Base-by-base conservation (phyloP, 2,888 invertebrate genomes). In the Charanyca ferruginea region DNA sequence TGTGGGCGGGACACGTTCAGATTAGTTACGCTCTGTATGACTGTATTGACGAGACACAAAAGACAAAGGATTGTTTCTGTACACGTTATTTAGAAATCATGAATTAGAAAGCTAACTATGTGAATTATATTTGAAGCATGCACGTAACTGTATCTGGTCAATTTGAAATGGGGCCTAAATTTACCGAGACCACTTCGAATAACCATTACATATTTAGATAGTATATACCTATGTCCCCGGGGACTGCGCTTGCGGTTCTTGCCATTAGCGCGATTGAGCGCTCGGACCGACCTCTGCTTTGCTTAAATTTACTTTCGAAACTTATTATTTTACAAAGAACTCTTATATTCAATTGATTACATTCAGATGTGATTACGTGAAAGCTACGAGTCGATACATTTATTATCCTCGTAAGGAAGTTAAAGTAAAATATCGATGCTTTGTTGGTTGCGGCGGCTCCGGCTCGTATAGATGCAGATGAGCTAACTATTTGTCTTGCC, bases 391-490 rank as follows among this genome's bases (percentile, higher is more conserved):
- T 64, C 67, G 57, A 77, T 74, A 82, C 77, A 75, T 79, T 76
- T 67, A 65, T 77, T 80, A 80, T 71, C 59, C 84, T 70, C 78
- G 77, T 80, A 83, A 84, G 85, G 85, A 87, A 85, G 86, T 87
- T 84, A 88, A 85, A 85, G 91, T 91, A 85, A 92, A 91, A 91
- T 91, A 93, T 92, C 89, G 91, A 91, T 88, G 90, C 88, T 87
- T 90, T 89, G 93, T 91, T 88, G 88, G 90, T 87, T 89, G 86
- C 85, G 86, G 89, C 87, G 87, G 88, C 87, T 87, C 90, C 90
- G 88, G 87, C 93, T 95, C 95, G 94, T 95, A 93, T 95, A 93
- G 95, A 95, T 95, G 95, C 94, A 95, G 95, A 95, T 95, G 95
- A 95, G 94, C 92, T 85, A 91, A 93, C 94, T 95, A 95, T 95